Evolutionary conservation across 64 coral and sea anemone genomes (phyloP).

Genomic region (Catalaphyllia jardinei): DNA sequence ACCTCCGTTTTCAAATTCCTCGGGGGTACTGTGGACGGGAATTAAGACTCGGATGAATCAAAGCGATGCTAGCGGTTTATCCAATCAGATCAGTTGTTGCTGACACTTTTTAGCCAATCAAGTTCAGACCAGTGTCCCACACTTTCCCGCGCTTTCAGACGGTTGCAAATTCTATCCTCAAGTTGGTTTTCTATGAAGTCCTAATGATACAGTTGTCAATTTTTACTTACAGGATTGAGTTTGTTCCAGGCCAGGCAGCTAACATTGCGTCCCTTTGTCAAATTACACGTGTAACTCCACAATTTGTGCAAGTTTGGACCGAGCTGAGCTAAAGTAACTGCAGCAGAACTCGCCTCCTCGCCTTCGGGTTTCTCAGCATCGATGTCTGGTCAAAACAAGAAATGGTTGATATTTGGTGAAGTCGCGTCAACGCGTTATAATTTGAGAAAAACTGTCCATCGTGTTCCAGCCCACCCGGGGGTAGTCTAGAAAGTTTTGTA

Average conservation of each 20-base stretch:
- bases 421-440: no score
- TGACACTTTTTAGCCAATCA: no score
- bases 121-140: no score
- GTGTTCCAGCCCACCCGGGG: no score
- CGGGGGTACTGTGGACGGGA: no score
- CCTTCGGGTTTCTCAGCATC: conserved; percentile 75
- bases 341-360: conserved; percentile 51
- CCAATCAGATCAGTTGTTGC: no score
- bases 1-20: no score
- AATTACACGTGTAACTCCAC: conserved; percentile 84
- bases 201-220: background rate
- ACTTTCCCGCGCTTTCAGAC: no score
- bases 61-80: no score
- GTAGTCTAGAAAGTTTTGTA: no score
- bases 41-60: background rate
- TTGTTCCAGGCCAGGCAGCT: conserved; percentile 99
- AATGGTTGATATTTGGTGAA: background rate
- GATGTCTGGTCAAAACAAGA: conserved; percentile 52
- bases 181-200: background rate
- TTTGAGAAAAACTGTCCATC: no score
- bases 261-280: conserved; percentile 95
- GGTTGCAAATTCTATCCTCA: no score
- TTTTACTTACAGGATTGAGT: conserved; percentile 72
- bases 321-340: conserved; percentile 72
- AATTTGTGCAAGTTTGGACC: conserved; percentile 94